phyloP scores from a whole-genome alignment of 1,140 invertebrate genomes.

The Phenacoccus solenopsis region DNA sequence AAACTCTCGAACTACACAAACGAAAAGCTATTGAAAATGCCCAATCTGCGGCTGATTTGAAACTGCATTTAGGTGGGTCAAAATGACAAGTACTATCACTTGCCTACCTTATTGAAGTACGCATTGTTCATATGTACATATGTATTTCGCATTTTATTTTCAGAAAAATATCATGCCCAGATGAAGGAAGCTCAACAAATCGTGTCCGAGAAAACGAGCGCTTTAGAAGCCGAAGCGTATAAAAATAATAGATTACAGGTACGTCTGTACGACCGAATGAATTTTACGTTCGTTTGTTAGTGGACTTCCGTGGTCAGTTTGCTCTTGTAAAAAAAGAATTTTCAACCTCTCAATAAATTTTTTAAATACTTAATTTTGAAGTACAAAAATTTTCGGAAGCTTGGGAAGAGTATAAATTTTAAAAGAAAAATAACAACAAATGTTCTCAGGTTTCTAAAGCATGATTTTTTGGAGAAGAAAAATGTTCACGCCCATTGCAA shows the following conservation, averaged over 20 bases:
- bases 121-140: neutral
- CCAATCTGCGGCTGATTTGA: constrained; percentile 92
- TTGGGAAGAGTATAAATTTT: no score
- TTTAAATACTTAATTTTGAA: no score
- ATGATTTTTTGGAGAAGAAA: no score
- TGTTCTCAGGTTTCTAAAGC: no score
- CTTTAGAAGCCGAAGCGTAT: constrained; percentile 88
- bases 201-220: constrained; percentile 83
- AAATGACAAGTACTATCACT: constrained; percentile 28
- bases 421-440: no score
- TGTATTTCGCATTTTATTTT: constrained; percentile 7
- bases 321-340: no score
- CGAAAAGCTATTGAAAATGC: constrained; percentile 90
- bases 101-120: neutral
- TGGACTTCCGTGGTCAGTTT: neutral
- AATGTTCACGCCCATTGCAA: no score
- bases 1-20: constrained; percentile 96
- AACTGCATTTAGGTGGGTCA: constrained; percentile 90
- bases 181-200: constrained; percentile 95
- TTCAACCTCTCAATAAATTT: neutral
- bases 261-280: no score
- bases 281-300: no score
- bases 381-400: no score
- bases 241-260: constrained; percentile 89
- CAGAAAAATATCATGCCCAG: constrained; percentile 88